Conservation (phyloP, 2,797 vertebrate genomes). For the Eurystomus glaucurus region DNA sequence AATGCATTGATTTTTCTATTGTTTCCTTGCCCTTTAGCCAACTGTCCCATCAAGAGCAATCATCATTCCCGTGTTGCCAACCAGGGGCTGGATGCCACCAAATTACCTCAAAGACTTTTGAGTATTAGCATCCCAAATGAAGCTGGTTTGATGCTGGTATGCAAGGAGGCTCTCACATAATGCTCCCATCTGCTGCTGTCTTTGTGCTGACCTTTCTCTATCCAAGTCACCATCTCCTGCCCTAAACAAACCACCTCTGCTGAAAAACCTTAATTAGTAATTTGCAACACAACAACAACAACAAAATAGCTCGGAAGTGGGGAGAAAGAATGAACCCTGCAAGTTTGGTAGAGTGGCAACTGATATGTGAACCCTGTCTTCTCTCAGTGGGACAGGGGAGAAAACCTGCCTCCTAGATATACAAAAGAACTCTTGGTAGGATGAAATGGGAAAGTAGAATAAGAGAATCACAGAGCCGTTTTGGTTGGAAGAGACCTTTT, state of each 20-base stretch:
- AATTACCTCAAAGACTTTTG: not conserved
- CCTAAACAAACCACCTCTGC: not conserved
- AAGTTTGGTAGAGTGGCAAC: not conserved
- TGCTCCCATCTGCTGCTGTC: not conserved
- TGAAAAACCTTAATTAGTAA: not conserved
- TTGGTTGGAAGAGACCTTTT: not conserved
- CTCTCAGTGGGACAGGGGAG: not conserved
- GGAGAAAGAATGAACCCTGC: not conserved
- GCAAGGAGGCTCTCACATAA: fast-evolving
- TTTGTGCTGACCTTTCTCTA: not conserved
- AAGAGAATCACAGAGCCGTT: not conserved
- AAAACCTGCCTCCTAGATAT: not conserved
- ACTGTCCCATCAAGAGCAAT: not conserved
- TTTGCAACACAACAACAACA: not conserved
- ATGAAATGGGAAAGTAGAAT: not conserved
- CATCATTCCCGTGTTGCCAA: not conserved
- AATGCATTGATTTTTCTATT: not conserved
- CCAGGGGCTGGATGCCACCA: not conserved
- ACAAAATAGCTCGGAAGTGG: not conserved
- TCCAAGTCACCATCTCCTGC: not conserved
- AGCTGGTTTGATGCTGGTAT: not conserved
- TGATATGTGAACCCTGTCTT: not conserved
- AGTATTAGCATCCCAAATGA: not conserved
- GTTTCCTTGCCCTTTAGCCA: not conserved
- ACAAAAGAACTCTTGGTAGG: not conserved